phyloP scores from a whole-genome alignment of 2,888 invertebrate species.

The Brachylomia viminalis region DNA sequence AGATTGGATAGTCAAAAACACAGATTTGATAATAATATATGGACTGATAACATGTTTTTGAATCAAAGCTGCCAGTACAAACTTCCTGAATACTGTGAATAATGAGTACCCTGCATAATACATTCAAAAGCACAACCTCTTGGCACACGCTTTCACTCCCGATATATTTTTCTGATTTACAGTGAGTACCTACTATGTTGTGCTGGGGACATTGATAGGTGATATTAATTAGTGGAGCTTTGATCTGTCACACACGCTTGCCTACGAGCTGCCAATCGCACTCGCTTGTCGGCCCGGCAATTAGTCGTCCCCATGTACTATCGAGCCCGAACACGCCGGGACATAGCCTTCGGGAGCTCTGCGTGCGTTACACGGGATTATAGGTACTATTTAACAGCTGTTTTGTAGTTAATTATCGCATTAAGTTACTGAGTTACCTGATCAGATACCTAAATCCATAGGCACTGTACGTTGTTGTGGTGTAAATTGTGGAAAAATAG shows the following conservation, averaged over 20 bases:
- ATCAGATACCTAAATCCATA: neutral
- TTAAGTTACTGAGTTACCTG: neutral
- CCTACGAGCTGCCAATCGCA: slow-evolving; percentile 80
- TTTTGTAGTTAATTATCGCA: slow-evolving; percentile 37
- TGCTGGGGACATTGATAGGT: slow-evolving; percentile 63
- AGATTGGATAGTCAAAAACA: neutral
- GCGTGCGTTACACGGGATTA: slow-evolving; percentile 28
- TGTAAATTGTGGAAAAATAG: neutral
- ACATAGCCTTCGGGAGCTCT: slow-evolving; percentile 36
- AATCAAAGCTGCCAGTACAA: neutral
- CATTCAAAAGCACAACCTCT: neutral
- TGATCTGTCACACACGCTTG: slow-evolving; percentile 76
- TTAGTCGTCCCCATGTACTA: slow-evolving; percentile 71
- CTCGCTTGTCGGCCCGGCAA: slow-evolving; percentile 74
- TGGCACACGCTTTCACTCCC: neutral
- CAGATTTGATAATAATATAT: neutral
- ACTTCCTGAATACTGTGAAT: neutral
- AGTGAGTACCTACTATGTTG: slow-evolving; percentile 2
- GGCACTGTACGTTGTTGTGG: neutral
- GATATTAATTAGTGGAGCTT: slow-evolving; percentile 79
- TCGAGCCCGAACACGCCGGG: slow-evolving; percentile 40
- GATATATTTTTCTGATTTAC: slow-evolving; percentile 29
- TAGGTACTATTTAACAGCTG: slow-evolving; percentile 19
- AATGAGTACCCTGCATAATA: neutral
- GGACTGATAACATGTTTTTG: neutral